Percentiles rank a stretch among this genome's conserved stretches.
phyloP scores from a whole-genome alignment of 2,797 vertebrate genomes.

The Euphonia xanthogaster region DNA sequence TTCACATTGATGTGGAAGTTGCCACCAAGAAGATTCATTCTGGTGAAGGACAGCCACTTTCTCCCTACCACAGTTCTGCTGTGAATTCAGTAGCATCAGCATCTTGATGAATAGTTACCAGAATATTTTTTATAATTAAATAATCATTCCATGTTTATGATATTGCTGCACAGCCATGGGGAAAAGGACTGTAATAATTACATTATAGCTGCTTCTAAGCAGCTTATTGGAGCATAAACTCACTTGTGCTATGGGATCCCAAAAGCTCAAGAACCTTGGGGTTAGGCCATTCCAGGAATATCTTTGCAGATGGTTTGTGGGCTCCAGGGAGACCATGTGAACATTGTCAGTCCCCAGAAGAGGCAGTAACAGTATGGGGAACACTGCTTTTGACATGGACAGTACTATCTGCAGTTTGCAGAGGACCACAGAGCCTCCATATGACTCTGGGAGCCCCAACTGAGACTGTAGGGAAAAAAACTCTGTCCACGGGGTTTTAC shows the following conservation, averaged over 20 bases:
- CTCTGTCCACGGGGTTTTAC: neutral
- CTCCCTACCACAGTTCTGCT: neutral
- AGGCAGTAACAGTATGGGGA: neutral
- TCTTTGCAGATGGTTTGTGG: neutral
- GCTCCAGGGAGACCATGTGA: neutral
- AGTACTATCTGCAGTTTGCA: neutral
- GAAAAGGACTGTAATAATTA: neutral
- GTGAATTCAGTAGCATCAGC: neutral
- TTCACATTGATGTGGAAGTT: neutral
- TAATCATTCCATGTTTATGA: neutral
- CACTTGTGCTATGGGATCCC: neutral
- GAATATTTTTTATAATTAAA: neutral
- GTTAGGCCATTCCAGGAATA: neutral
- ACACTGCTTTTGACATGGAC: neutral
- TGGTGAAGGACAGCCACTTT: neutral
- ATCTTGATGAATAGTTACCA: neutral
- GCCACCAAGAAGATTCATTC: neutral
- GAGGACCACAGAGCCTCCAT: neutral
- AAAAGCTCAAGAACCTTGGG: neutral
- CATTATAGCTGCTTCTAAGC: neutral
- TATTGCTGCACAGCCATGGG: neutral
- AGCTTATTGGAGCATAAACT: neutral
- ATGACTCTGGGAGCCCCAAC: neutral
- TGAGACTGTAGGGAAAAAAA: neutral
- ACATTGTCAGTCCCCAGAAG: neutral